These are phyloP conservation scores for Pangasius sanitwongsei DNA, from an alignment of 2,797 vertebrate species.

Conservation along the genomic window DNA sequence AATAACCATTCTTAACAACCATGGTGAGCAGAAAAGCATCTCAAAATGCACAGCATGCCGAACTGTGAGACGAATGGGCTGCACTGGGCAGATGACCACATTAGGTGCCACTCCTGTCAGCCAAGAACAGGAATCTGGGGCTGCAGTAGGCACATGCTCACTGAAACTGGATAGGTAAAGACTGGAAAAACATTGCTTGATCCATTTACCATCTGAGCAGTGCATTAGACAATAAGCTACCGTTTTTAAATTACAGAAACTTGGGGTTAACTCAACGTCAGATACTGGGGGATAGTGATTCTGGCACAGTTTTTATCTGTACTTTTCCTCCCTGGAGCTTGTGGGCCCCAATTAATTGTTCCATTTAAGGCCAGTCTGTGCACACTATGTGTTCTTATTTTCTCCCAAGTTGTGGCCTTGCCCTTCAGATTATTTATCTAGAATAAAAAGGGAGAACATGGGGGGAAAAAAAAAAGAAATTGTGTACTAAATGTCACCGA, in stretches of 20 bases:
- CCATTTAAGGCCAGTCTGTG: not conserved
- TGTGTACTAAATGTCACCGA: not conserved
- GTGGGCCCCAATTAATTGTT: not conserved
- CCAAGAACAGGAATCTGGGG: not conserved
- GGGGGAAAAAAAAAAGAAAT: not conserved
- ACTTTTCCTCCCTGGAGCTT: not conserved
- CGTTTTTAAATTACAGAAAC: too few species aligned
- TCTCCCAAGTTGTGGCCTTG: not conserved
- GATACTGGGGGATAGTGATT: not conserved
- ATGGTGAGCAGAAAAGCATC: not conserved
- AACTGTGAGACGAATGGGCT: not conserved
- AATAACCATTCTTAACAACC: not conserved
- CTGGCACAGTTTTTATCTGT: not conserved
- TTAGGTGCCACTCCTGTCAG: not conserved
- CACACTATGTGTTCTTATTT: too few species aligned
- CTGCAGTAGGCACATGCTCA: too few species aligned
- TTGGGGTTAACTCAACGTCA: too few species aligned
- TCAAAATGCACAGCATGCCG: not conserved
- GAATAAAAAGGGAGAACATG: not conserved
- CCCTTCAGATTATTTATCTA: not conserved
- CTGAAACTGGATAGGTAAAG: not conserved
- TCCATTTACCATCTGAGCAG: not conserved
- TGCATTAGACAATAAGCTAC: too few species aligned
- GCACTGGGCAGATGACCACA: not conserved
- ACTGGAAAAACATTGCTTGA: not conserved